Evolutionary conservation across 2,888 invertebrate species (phyloP).

Genomic region (Lathronympha strigana): DNA sequence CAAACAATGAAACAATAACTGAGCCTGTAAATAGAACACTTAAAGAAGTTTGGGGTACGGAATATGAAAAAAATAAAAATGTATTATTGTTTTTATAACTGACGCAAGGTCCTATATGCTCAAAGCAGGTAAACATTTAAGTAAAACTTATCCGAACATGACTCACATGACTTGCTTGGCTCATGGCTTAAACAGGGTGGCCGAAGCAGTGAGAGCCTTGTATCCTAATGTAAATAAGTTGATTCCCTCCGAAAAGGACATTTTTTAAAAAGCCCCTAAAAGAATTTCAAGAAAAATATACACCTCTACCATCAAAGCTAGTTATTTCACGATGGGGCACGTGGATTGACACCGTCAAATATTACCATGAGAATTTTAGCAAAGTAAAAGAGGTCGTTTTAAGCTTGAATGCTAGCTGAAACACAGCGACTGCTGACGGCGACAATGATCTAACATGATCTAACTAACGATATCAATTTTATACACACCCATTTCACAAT

Average conservation of each 20-base stretch:
- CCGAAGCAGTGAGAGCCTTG: constrained; percentile 12
- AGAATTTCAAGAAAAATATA: constrained; percentile 18
- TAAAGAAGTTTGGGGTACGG: constrained; percentile 5
- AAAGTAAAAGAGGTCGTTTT: constrained; percentile 13
- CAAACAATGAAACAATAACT: constrained; percentile 21
- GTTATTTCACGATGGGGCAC: constrained; percentile 12
- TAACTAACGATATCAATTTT: constrained; percentile 8
- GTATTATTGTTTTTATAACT: constrained; percentile 10
- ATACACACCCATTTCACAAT: constrained; percentile 16
- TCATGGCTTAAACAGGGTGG: constrained; percentile 7
- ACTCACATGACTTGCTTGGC: constrained; percentile 13
- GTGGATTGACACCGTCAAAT: constrained; percentile 8
- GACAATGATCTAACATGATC: constrained; percentile 11
- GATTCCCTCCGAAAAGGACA: constrained; percentile 11
- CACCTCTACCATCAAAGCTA: constrained; percentile 12
- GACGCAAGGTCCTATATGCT: constrained; percentile 15
- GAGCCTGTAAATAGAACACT: constrained; percentile 9
- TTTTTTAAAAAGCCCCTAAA: constrained; percentile 16
- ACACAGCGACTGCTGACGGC: constrained; percentile 6
- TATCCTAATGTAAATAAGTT: constrained; percentile 18
- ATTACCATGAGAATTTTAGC: constrained; percentile 16
- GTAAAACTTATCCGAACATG: constrained; percentile 20
- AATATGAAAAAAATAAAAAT: constrained; percentile 12
- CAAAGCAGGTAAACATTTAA: constrained; percentile 18
- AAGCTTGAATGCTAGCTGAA: constrained; percentile 11